Conservation (phyloP, 1,140 invertebrate species). For the Lordiphosa collinella region DNA sequence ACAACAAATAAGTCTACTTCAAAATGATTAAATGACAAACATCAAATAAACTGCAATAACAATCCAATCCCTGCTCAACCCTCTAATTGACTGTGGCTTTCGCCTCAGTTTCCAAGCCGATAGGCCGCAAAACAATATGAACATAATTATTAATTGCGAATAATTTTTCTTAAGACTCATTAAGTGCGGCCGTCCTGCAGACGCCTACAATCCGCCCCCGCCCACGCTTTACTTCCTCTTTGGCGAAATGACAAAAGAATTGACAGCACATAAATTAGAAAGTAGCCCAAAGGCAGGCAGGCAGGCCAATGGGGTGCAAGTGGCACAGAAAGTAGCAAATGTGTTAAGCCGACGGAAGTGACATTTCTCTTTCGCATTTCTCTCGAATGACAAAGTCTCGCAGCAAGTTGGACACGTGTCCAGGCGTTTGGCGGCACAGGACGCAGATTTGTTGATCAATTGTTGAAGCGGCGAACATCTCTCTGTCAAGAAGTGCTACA, state of each 20-base stretch:
- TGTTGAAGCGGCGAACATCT: slow-evolving; percentile 12
- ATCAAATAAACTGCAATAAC: slow-evolving; percentile 54
- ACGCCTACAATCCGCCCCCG: slow-evolving; percentile 7
- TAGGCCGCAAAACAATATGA: slow-evolving; percentile 54
- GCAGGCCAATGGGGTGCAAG: slow-evolving; percentile 10
- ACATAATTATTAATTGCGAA: slow-evolving; percentile 67
- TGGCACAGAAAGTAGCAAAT: slow-evolving; percentile 31
- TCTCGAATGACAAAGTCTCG: slow-evolving; percentile 10
- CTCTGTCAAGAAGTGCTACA: neutral
- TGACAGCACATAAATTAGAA: slow-evolving; percentile 51
- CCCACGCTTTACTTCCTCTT: neutral
- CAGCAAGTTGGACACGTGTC: slow-evolving; percentile 31
- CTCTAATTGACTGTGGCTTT: slow-evolving; percentile 12
- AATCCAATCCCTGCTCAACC: slow-evolving; percentile 2
- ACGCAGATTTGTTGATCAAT: slow-evolving; percentile 32
- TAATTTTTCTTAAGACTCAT: slow-evolving; percentile 66
- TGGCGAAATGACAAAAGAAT: slow-evolving; percentile 45
- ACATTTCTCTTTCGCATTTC: slow-evolving; percentile 43
- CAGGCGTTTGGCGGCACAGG: slow-evolving; percentile 26
- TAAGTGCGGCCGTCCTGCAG: slow-evolving; percentile 45
- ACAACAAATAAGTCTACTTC: slow-evolving; percentile 33
- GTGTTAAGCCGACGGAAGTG: slow-evolving; percentile 56
- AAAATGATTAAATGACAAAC: slow-evolving; percentile 52
- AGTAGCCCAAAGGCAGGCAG: slow-evolving; percentile 19
- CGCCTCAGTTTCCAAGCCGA: slow-evolving; percentile 9